These are phyloP conservation scores for Oedothorax gibbosus DNA, from an alignment of 1,140 invertebrate species.

Conservation along the genomic window DNA sequence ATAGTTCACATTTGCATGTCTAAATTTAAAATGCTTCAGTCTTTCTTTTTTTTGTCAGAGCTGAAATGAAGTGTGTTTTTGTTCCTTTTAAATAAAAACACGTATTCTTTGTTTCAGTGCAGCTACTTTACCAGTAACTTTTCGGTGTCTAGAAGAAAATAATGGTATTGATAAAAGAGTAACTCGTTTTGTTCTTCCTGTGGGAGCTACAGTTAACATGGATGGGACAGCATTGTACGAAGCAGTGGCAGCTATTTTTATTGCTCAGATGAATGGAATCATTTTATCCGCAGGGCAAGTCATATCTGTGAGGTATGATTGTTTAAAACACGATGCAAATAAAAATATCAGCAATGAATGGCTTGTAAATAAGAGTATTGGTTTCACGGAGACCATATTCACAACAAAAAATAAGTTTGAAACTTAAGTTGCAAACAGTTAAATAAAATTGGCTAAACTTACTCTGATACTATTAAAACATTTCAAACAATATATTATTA, in stretches of 20 bases:
- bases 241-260: constrained; percentile 87
- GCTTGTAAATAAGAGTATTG: no score
- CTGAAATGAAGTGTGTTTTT: not conserved
- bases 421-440: no score
- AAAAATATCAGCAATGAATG: constrained; percentile 65
- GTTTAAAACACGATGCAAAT: no score
- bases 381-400: no score
- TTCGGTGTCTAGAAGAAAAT: constrained; percentile 93
- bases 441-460: no score
- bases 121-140: constrained; percentile 93
- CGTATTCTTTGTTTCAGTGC: constrained; percentile 76
- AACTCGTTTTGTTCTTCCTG: constrained; percentile 89
- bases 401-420: no score
- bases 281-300: constrained; percentile 73
- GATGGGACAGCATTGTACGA: constrained; percentile 94
- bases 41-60: constrained; percentile 36
- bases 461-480: no score
- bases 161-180: constrained; percentile 89
- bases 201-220: constrained; percentile 94
- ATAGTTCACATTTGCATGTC: not conserved
- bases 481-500: no score
- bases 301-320: constrained; percentile 81
- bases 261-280: constrained; percentile 91
- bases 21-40: not conserved
- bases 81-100: not conserved